A percentile compares a stretch with the other conserved stretches of the same genome.
Evolutionary conservation across 2,888 invertebrate species (phyloP).

Genomic region (Pseudoips prasinana): DNA sequence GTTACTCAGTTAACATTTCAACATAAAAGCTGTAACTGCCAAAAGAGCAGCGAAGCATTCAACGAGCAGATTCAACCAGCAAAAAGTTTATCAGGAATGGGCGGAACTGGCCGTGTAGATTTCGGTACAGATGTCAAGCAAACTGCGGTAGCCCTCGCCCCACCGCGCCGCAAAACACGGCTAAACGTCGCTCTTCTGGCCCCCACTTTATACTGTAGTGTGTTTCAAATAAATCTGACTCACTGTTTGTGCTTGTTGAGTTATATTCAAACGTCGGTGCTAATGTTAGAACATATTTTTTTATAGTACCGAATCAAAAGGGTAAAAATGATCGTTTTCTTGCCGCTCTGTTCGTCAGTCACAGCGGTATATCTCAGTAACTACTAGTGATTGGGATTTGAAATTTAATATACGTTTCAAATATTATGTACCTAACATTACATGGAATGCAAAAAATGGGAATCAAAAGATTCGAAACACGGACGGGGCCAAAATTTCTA

Average conservation of each 20-base stretch:
- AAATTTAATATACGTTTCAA: too few relatives aligned
- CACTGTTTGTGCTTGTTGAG: conserved; percentile 9
- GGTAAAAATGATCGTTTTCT: too few relatives aligned
- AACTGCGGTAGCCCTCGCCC: conserved; percentile 37
- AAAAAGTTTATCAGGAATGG: conserved; percentile 55
- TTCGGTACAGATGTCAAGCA: conserved; percentile 39
- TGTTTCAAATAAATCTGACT: conserved; percentile 20
- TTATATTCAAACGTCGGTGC: conserved; percentile 3
- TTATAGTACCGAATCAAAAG: too few relatives aligned
- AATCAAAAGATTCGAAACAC: too few relatives aligned
- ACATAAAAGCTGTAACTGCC: conserved; percentile 31
- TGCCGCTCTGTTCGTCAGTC: too few relatives aligned
- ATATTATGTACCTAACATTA: too few relatives aligned
- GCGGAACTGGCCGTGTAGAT: conserved; percentile 39
- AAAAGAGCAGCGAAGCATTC: conserved; percentile 28
- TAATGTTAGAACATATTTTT: not conserved
- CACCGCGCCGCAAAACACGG: conserved; percentile 36
- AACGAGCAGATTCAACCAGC: conserved; percentile 36
- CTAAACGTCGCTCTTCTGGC: conserved; percentile 31
- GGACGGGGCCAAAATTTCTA: too few relatives aligned
- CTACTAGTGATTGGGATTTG: too few relatives aligned
- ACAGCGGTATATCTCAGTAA: too few relatives aligned
- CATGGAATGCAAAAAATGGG: too few relatives aligned
- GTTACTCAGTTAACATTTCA: conserved; percentile 10
- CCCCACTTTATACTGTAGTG: conserved; percentile 29